phyloP scores from a whole-genome alignment of 2,888 invertebrate species.

The Yponomeuta sedellus region DNA sequence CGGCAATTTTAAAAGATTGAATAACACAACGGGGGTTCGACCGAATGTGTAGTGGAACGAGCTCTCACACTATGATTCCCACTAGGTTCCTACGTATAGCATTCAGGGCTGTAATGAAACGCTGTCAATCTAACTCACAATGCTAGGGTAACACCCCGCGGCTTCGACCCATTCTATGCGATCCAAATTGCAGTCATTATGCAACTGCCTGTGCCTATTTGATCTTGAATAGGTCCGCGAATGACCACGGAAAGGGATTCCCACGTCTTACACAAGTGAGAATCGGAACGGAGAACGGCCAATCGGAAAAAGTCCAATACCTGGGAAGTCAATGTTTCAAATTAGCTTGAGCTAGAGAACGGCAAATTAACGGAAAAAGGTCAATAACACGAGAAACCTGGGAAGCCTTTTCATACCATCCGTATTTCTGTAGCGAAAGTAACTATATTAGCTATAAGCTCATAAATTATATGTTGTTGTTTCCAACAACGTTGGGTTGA shows the following conservation, averaged over 20 bases:
- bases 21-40: background rate
- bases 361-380: background rate
- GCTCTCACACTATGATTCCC: background rate
- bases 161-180: conserved; percentile 33
- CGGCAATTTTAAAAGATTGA: background rate
- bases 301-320: too few relatives aligned
- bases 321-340: too few relatives aligned
- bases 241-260: conserved; percentile 36
- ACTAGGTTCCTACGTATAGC: background rate
- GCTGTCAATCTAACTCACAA: conserved; percentile 29
- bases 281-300: too few relatives aligned
- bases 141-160: conserved; percentile 22
- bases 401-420: background rate
- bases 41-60: background rate
- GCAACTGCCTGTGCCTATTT: conserved; percentile 39
- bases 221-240: conserved; percentile 26
- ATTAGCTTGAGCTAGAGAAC: background rate
- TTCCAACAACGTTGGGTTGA: too few relatives aligned
- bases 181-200: conserved; percentile 60
- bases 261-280: conserved; percentile 26
- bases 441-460: too few relatives aligned
- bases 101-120: conserved; percentile 15
- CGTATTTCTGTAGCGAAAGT: too few relatives aligned
- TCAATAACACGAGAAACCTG: background rate
- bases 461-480: too few relatives aligned